Evolutionary conservation across 1,140 invertebrate species (phyloP).

Genomic region (Chymomyza costata): DNA sequence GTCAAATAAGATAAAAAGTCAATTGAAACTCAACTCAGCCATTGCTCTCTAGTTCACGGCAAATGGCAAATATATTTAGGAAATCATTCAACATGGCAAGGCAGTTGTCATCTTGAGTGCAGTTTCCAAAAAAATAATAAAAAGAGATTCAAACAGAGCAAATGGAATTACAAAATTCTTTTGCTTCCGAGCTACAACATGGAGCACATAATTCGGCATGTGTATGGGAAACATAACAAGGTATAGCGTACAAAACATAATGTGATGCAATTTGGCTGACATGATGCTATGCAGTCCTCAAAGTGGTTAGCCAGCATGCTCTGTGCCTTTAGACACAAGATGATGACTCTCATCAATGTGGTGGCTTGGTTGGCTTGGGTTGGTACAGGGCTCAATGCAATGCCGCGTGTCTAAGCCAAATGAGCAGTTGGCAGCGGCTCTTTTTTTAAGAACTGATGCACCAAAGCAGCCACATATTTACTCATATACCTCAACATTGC

Average conservation of each 20-base stretch:
- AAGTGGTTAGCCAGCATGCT: too few relatives aligned
- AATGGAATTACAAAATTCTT: conserved; percentile 28
- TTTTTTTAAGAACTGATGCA: conserved; percentile 19
- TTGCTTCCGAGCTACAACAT: too few relatives aligned
- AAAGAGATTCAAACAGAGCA: conserved; percentile 10
- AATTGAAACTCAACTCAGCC: conserved; percentile 18
- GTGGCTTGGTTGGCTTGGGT: too few relatives aligned
- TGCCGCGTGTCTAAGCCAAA: conserved; percentile 35
- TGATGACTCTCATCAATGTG: too few relatives aligned
- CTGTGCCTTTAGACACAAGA: too few relatives aligned
- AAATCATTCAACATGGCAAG: conserved; percentile 43
- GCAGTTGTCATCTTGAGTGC: conserved; percentile 28
- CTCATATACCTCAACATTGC: conserved; percentile 4
- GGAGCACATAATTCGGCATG: conserved; percentile 26
- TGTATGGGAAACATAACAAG: conserved; percentile 1
- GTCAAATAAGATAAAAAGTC: conserved; percentile 29
- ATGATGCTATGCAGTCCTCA: too few relatives aligned
- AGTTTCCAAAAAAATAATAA: too few relatives aligned
- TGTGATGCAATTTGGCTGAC: not conserved
- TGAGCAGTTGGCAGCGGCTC: conserved; percentile 30
- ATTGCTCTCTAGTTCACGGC: conserved; percentile 6
- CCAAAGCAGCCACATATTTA: conserved; percentile 8
- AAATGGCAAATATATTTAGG: conserved; percentile 51
- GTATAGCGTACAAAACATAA: too few relatives aligned
- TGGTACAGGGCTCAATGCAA: conserved; percentile 14